Conservation (phyloP, 2,888 invertebrate genomes). For the Cabera pusaria region DNA sequence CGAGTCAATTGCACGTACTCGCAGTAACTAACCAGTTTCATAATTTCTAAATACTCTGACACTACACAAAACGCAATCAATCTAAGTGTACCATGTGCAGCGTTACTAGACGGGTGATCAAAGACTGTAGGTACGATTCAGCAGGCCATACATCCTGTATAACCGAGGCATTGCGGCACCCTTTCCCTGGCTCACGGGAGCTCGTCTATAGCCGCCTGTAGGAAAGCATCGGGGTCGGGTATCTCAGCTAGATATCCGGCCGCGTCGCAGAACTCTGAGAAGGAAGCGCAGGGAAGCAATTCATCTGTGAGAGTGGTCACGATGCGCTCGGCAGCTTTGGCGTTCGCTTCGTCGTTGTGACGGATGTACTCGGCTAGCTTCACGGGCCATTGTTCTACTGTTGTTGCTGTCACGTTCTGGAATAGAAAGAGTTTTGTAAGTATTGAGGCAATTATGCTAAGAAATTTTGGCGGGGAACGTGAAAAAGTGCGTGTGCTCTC, state of each 20-base stretch:
- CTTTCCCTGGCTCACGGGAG: slow-evolving; percentile 60
- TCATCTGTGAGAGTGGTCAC: slow-evolving; percentile 93
- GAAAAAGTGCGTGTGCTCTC: no score
- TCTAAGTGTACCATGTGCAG: no score
- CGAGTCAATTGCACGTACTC: no score
- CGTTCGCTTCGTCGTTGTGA: slow-evolving; percentile 94
- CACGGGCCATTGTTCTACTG: slow-evolving; percentile 94
- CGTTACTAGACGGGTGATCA: slow-evolving; percentile 1
- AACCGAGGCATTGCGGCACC: slow-evolving; percentile 55
- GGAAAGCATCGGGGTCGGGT: slow-evolving; percentile 83
- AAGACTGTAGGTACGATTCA: slow-evolving; percentile 25
- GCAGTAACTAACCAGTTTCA: no score
- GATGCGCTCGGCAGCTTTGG: slow-evolving; percentile 94
- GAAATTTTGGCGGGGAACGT: no score
- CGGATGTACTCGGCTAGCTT: slow-evolving; percentile 96
- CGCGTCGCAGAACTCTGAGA: slow-evolving; percentile 97
- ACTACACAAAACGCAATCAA: no score
- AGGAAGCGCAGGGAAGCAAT: slow-evolving; percentile 93
- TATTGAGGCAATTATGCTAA: no score
- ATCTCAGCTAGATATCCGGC: slow-evolving; percentile 89
- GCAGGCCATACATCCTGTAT: slow-evolving; percentile 58
- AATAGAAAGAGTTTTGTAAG: background rate
- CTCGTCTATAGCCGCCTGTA: slow-evolving; percentile 56
- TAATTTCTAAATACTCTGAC: no score
- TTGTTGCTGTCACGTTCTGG: slow-evolving; percentile 87